Conservation (phyloP, 2,113 vertebrate genomes). For the Dermatemys mawii region DNA sequence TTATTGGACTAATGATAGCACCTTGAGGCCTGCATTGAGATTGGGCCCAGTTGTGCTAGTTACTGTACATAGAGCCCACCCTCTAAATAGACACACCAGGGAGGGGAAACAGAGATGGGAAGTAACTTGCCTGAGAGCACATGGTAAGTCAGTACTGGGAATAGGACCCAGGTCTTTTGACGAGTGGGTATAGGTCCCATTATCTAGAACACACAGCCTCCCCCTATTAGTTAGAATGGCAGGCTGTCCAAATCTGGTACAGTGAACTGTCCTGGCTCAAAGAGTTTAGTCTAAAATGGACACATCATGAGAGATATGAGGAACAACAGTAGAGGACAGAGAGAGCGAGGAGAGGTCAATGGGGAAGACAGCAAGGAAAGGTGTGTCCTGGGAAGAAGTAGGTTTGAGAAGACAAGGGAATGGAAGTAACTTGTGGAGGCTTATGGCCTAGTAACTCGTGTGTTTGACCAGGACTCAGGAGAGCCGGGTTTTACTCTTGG, state of each 20-base stretch:
- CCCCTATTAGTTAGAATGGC: no score
- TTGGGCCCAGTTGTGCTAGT: no score
- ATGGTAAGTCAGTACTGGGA: no score
- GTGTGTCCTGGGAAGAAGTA: background rate
- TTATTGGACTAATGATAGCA: background rate
- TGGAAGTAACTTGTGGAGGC: background rate
- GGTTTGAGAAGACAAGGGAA: background rate
- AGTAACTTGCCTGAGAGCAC: no score
- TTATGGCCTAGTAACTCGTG: background rate
- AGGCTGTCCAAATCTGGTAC: background rate
- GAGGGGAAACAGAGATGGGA: no score
- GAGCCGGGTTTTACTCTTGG: background rate
- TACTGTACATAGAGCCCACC: no score
- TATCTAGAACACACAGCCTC: no score
- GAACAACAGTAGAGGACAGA: background rate
- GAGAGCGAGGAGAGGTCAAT: rapidly evolving
- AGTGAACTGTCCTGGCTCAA: background rate
- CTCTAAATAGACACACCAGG: no score
- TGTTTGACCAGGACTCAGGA: no score
- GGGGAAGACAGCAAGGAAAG: background rate
- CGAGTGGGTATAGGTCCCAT: no score
- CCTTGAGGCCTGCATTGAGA: background rate
- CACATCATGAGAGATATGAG: background rate
- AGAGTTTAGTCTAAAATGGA: background rate
- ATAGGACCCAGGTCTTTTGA: no score